Evolutionary conservation across 2,888 invertebrate genomes (phyloP), one percentile per base, ranked within the genome.

Genomic region (Stenolophus ochropezus): DNA sequence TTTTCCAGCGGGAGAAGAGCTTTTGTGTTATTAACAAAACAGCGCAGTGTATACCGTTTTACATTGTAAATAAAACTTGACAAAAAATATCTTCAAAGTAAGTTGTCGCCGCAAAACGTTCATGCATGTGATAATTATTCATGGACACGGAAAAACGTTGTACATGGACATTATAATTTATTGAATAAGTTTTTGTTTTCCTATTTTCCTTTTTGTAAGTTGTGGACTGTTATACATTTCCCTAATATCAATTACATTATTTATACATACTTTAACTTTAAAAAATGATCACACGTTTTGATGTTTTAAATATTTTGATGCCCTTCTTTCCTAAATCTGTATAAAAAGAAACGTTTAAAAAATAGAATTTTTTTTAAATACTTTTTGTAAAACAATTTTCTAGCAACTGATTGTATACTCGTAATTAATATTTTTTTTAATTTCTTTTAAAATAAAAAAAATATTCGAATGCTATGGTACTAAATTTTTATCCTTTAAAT

Each of bases 71-170:
- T 42, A 42, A 42, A 42, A 42, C 1, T n/a, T n/a, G 11, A 11
- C 33, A 42, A 42, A 42, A 56, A 20, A 56, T 1, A 56, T 11
- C 56, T 2, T 56, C 21, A 56, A 56, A 56, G 51, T 51, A 51
- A 51, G 56, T 56, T 56, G 56, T 20, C 20, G 18, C 11, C 56
- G 20, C 3, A 5, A 20, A 20, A 18, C 21, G 18, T 53, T 21
- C 20, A 56, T 20, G 56, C 20, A 56, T 56, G 21, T 20, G 56
- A 56, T 56, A 56, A 56, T 56, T 56, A 56, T 56, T 56, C 56
- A 56, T 21, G 20, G 21, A 21, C 20, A 20, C 1, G 8, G 56
- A 21, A 21, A 56, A 56, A 56, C 20, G 56, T 56, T 56, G 18
- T 56, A 56, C 20, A 20, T 56, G 8, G 6, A 21, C 18, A 20